phyloP scores from a whole-genome alignment of 2,797 vertebrate genomes.

The Acanthiza pusilla region DNA sequence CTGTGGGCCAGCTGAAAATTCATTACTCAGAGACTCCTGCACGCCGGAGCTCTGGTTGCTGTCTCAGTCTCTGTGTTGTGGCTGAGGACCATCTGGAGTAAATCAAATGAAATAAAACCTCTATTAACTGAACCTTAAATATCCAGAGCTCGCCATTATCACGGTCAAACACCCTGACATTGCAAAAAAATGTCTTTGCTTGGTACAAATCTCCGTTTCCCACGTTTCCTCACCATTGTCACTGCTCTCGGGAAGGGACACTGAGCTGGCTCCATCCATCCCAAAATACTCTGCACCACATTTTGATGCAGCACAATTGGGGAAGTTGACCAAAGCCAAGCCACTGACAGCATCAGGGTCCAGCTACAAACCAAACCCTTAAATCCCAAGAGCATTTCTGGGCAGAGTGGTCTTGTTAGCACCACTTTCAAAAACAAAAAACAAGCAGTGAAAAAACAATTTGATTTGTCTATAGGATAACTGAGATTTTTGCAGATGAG shows the following conservation, averaged over 20 bases:
- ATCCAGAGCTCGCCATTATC: constrained; percentile 26
- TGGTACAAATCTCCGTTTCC: background rate
- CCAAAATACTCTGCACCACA: background rate
- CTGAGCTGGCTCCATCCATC: background rate
- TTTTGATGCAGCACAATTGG: background rate
- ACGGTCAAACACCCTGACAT: background rate
- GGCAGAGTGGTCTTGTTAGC: background rate
- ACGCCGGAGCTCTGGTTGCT: constrained; percentile 32
- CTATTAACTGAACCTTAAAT: constrained; percentile 47
- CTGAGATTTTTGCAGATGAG: background rate
- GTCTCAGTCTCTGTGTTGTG: constrained; percentile 34
- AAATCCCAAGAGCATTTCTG: background rate
- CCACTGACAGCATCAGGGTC: background rate
- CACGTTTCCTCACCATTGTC: background rate
- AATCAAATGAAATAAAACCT: constrained; percentile 62
- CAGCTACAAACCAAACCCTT: background rate
- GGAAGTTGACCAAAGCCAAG: background rate
- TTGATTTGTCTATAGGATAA: background rate
- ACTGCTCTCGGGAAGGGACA: background rate
- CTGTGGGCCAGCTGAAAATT: constrained; percentile 47
- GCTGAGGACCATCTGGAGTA: constrained; percentile 54
- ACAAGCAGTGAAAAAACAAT: background rate
- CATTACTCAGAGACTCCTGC: constrained; percentile 29
- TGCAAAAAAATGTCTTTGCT: background rate
- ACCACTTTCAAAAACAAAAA: background rate